Conservation (phyloP, 2,797 vertebrate genomes). For the Ceryle rudis region DNA sequence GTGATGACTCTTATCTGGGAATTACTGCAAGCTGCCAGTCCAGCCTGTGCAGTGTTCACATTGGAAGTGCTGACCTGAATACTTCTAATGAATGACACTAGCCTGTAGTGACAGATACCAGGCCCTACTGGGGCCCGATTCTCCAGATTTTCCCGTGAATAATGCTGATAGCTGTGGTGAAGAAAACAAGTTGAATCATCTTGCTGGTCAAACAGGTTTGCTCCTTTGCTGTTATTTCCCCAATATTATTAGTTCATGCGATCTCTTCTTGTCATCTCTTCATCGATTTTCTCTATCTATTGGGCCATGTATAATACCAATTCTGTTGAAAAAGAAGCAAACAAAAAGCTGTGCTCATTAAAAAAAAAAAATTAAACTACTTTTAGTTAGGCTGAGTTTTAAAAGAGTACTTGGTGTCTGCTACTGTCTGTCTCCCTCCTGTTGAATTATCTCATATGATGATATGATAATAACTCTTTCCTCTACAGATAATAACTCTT, state of each 20-base stretch:
- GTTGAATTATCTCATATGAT: not conserved
- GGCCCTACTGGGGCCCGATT: not conserved
- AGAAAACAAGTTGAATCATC: not conserved
- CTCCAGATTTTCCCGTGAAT: not conserved
- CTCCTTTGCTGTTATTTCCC: not conserved
- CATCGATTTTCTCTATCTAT: not conserved
- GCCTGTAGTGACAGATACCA: not conserved
- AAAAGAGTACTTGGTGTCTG: not conserved
- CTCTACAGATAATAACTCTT: constrained; percentile 16
- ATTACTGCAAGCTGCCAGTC: rapidly evolving
- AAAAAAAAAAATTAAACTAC: not conserved
- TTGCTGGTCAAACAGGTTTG: not conserved
- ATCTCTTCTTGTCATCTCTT: not conserved
- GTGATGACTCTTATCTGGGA: not conserved
- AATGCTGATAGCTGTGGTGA: not conserved
- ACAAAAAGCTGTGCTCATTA: not conserved
- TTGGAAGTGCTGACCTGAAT: not conserved
- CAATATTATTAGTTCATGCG: not conserved
- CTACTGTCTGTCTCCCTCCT: not conserved
- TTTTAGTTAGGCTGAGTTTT: not conserved
- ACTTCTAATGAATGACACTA: not conserved
- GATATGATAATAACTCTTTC: not conserved
- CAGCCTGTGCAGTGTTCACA: rapidly evolving
- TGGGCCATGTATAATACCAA: not conserved
- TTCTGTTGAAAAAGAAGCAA: not conserved